Conservation (phyloP, 2,888 invertebrate genomes). For the Tridacna gigas region DNA sequence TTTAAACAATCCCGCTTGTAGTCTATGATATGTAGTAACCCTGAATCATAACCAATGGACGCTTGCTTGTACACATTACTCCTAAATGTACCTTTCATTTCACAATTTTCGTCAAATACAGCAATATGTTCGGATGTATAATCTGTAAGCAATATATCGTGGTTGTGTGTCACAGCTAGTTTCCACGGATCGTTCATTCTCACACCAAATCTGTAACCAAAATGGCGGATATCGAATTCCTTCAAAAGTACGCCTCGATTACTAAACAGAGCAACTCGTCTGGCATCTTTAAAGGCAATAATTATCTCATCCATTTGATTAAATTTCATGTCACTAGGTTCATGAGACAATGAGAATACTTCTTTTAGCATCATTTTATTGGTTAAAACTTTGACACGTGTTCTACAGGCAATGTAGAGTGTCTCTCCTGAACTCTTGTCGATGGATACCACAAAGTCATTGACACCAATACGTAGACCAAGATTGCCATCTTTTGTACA, state of each 20-base stretch:
- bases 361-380: constrained; percentile 39
- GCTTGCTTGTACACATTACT: constrained; percentile 53
- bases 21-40: constrained; percentile 58
- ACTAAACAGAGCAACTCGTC: constrained; percentile 48
- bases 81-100: constrained; percentile 51
- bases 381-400: constrained; percentile 41
- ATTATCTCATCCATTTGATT: constrained; percentile 46
- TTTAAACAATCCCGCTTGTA: constrained; percentile 52
- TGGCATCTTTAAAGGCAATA: constrained; percentile 56
- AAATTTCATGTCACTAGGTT: constrained; percentile 55
- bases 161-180: constrained; percentile 40
- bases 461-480: constrained; percentile 45
- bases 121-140: constrained; percentile 53
- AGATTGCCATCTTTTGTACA: constrained; percentile 53
- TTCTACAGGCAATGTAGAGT: constrained; percentile 52
- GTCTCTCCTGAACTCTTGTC: constrained; percentile 45
- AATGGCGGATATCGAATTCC: constrained; percentile 55
- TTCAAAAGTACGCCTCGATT: constrained; percentile 49
- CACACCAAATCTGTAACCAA: constrained; percentile 57
- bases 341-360: constrained; percentile 47
- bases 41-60: constrained; percentile 43
- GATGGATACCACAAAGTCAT: constrained; percentile 39
- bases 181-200: constrained; percentile 62
- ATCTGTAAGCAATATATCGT: constrained; percentile 51
- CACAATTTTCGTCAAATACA: constrained; percentile 53